Evolutionary conservation across 2,888 invertebrate genomes (phyloP), one percentile per base, ranked within the genome.

Genomic region (Urechis unicinctus): DNA sequence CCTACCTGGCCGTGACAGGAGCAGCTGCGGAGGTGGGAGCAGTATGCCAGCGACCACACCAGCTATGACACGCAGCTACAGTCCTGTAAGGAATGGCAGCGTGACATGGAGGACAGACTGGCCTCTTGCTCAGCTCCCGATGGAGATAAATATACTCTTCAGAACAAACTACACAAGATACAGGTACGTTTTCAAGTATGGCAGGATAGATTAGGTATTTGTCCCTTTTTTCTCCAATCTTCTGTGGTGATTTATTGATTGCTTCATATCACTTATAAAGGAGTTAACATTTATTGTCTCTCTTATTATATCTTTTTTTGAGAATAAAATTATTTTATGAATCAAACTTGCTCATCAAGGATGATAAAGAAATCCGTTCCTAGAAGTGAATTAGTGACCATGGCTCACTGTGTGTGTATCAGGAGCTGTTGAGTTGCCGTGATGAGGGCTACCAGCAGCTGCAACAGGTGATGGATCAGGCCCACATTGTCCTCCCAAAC

Each of bases 31-130:
- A 63, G 70, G 3, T 71, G 68, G 63, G 91, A 91, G 73, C 85
- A 86, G 58, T 88, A 91, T 78, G 91, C 91, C 0, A 86, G 88
- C 62, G 88, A 87, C 66, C 94, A 95, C 71, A 86, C 86, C 72
- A 85, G 87, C 58, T 85, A 91, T 55, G 88, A 89, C 65, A 83
- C 85, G 52, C 82, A 86, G 47, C 84, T 88, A 55, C 85, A 87
- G 64, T 83, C 85, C 43, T 89, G 89, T 69, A 87, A 86, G 68
- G 87, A 89, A 66, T 93, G 93, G 78, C 89, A 91, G 68, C 92
- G 91, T 72, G 88, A 89, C 68, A 83, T 91, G 21, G 90, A 91
- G 88, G 91, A 92, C 69, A 87, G 88, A 62, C 80, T 94, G 6
- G 85, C 88, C 52, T 83, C 85, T 47, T 84, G 88, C 63, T 88